Base-by-base conservation (phyloP, 1,140 invertebrate genomes). In the Meloidogyne floridensis region DNA sequence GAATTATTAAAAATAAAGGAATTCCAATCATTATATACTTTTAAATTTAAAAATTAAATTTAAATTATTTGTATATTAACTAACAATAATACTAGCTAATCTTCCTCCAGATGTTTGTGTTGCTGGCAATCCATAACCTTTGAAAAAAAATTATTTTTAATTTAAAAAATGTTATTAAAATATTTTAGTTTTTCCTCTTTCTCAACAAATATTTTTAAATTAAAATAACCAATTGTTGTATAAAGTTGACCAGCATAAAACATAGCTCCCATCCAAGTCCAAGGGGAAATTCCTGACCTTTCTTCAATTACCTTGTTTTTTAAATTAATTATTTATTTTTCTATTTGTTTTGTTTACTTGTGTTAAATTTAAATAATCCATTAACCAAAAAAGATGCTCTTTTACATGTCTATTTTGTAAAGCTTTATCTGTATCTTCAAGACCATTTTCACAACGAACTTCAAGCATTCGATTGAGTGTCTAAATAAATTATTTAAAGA, bases 171-270 rank as follows among this genome's bases (percentile, higher is more conserved):
- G 32, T 32, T 32, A 32, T 32, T 32, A 32, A 32, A 32, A 32
- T 32, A 32, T 32, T 32, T 32, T 32, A 32, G 32, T 32, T 32
- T 32, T 32, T 32, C 32, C 32, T 32, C 32, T 32, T 32, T 32
- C 32, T 32, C 32, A 32, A 32, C 32, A 8, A 47, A 47, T 47
- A 47, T 47, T 47, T 47, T 47, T 47, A 47, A 47, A 6, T 47
- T 47, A 47, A 47, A 75, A 54, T 82, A 47, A 87, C 88, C 87
- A 53, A 89, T 89, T 6, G 87, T 89, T n/a, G 87, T 89, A 72
- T 90, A 90, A 3, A 89, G 81, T 69, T 90, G 88, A 7, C 88
- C 88, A 2, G 89, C 87, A 80, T 90, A 89, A 71, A 90, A 90
- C 81, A 89, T 84, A 0, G 88, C 79, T 2, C 89, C 89, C 7